Evolutionary conservation across 1,140 invertebrate species (phyloP), one percentile per base, ranked within the genome.

Genomic region (Drosophila lowei): DNA sequence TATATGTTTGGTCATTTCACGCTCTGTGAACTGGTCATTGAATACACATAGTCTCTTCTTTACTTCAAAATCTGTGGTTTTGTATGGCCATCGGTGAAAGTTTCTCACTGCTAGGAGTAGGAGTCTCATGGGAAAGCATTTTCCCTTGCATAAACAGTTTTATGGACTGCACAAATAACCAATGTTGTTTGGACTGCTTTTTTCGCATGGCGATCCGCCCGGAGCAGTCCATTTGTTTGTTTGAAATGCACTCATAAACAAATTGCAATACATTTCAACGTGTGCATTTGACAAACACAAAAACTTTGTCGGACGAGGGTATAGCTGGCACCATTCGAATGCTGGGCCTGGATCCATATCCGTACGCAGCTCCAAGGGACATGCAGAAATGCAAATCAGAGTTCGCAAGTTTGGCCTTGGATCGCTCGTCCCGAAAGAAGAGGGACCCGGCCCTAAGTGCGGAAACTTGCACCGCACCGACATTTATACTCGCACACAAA

Each of bases 341-440:
- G 42, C 15, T n/a, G 23, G 28, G 23, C 21, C 62, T 25, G 28
- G n/a, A 16, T 18, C 30, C 30, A 11, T 34, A 34, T 34, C 34
- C 28, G n/a, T 21, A 11, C 44, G 13, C 28, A 53, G 57, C 30
- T 48, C 13, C 15, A 8, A 28, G 16, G 43, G 57, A 42, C 50
- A 52, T 61, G 28, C 15, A 60, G 15, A 42, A 52, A 78, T 78
- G 61, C 49, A 71, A 76, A 75, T 72, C 54, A 75, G 55, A 63
- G 66, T 76, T 72, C 30, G 48, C 25, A 66, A 63, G 47, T 68
- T 63, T 46, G 41, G 47, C 44, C 46, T 55, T 52, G n/a, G n/a
- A 6, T 23, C 9, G 15, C 15, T 2, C 42, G 18, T 18, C 28
- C 15, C 25, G 34, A 23, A 25, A 53, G 25, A 61, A 50, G 13